Conservation (phyloP, 2,888 invertebrate species). For the Erannis defoliaria region DNA sequence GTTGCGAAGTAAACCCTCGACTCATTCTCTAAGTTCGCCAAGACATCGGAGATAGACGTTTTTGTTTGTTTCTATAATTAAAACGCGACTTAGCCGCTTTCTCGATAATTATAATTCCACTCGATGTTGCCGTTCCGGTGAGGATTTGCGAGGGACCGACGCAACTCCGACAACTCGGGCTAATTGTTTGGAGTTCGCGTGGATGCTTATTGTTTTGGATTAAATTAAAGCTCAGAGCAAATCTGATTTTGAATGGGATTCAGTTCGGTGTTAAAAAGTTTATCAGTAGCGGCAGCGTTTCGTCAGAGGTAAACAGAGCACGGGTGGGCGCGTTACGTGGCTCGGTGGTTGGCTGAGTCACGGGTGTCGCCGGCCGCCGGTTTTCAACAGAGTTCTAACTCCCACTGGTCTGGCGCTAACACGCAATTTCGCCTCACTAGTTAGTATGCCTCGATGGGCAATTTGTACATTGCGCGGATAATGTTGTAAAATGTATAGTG, state of each 20-base stretch:
- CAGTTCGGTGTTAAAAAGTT: conserved; percentile 42
- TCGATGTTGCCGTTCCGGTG: conserved; percentile 64
- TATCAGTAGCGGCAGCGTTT: conserved; percentile 52
- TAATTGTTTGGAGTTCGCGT: conserved; percentile 49
- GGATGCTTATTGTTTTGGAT: conserved; percentile 53
- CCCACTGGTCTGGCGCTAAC: conserved; percentile 72
- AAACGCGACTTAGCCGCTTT: conserved; percentile 75
- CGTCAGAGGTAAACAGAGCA: conserved; percentile 49
- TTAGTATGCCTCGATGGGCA: conserved; percentile 72
- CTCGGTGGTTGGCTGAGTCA: conserved; percentile 69
- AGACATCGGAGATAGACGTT: conserved; percentile 73
- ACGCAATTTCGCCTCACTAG: conserved; percentile 78
- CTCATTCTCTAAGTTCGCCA: conserved; percentile 65
- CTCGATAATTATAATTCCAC: conserved; percentile 75
- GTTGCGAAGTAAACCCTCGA: conserved; percentile 64
- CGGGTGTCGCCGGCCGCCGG: conserved; percentile 62
- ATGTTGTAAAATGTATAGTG: conserved; percentile 56
- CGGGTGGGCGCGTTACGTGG: conserved; percentile 65
- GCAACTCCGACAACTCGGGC: conserved; percentile 43
- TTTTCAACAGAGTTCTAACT: conserved; percentile 67
- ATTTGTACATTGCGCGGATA: conserved; percentile 69
- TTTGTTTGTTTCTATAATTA: conserved; percentile 83
- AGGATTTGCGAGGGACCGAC: conserved; percentile 60
- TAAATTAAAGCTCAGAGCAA: conserved; percentile 41
- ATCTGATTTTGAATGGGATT: conserved; percentile 40